Evolutionary conservation across 2,888 invertebrate species (phyloP).

Genomic region (Dolichomitus sp.): DNA sequence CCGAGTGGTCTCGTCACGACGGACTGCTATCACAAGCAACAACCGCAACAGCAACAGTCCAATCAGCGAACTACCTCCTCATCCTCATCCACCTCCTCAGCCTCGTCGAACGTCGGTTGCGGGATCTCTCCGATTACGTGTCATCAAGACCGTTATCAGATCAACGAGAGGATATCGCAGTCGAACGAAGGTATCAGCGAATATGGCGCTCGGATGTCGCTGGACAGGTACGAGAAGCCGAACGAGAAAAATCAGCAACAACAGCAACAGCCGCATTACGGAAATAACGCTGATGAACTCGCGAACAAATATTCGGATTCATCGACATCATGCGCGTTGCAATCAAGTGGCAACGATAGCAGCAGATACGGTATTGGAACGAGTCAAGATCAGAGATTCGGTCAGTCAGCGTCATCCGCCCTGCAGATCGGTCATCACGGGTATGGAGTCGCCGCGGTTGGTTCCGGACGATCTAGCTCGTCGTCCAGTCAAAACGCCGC

Average conservation of each 20-base stretch:
- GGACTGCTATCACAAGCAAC: conserved; percentile 86
- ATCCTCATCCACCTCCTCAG: conserved; percentile 67
- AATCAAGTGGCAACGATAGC: conserved; percentile 72
- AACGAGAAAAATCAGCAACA: conserved; percentile 75
- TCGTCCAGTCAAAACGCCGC: conserved; percentile 70
- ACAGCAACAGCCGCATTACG: conserved; percentile 73
- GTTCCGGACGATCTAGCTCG: conserved; percentile 73
- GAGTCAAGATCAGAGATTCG: conserved; percentile 74
- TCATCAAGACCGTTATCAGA: conserved; percentile 64
- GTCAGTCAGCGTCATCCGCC: conserved; percentile 69
- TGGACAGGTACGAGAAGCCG: conserved; percentile 78
- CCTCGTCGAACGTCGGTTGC: conserved; percentile 64
- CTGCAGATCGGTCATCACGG: conserved; percentile 74
- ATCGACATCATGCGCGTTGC: conserved; percentile 67
- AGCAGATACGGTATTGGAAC: conserved; percentile 66
- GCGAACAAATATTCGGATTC: conserved; percentile 53
- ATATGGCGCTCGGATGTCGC: conserved; percentile 74
- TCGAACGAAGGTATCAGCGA: conserved; percentile 85
- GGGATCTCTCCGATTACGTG: conserved; percentile 83
- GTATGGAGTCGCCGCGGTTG: conserved; percentile 66
- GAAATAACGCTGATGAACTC: conserved; percentile 61
- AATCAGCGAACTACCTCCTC: conserved; percentile 86
- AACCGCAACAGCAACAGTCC: conserved; percentile 64
- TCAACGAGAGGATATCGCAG: conserved; percentile 87
- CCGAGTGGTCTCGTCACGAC: conserved; percentile 80